A percentile compares a stretch with the other conserved stretches of the same genome.
phyloP scores from a whole-genome alignment of 2,888 invertebrate species.

The Apodemia zela region DNA sequence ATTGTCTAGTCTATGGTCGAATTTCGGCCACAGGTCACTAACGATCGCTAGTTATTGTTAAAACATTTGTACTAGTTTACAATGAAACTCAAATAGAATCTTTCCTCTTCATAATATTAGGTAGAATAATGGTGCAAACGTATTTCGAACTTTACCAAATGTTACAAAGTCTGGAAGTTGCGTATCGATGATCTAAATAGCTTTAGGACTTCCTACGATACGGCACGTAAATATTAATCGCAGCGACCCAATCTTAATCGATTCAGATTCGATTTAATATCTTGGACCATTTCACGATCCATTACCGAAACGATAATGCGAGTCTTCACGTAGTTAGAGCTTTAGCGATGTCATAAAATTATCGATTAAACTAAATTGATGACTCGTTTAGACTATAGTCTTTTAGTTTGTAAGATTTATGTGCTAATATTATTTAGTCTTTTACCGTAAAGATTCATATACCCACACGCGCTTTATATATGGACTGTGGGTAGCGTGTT shows the following conservation, averaged over 20 bases:
- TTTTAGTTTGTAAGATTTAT: neutral
- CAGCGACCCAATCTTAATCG: conserved; percentile 35
- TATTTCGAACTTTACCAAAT: neutral
- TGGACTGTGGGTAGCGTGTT: no score
- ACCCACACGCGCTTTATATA: no score
- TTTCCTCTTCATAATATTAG: no score
- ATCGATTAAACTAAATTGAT: conserved; percentile 23
- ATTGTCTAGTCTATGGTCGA: no score
- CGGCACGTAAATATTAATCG: conserved; percentile 37
- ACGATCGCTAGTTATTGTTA: no score
- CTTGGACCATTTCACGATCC: conserved; percentile 38
- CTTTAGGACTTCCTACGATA: conserved; percentile 22
- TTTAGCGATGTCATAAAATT: conserved; percentile 32
- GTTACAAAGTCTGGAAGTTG: conserved; percentile 2
- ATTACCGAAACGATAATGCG: conserved; percentile 39
- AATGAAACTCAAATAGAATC: no score
- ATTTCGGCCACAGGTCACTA: no score
- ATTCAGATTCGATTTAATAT: conserved; percentile 39
- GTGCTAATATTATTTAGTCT: neutral
- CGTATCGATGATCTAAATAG: conserved; percentile 25
- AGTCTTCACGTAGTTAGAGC: conserved; percentile 32
- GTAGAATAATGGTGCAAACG: neutral
- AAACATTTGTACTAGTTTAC: no score
- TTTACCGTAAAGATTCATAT: neutral
- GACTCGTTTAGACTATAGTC: conserved; percentile 9